A percentile compares a stretch with the other conserved stretches of the same genome.
Evolutionary conservation across 2,888 invertebrate genomes (phyloP).

Genomic region (Leptopilina myrica): DNA sequence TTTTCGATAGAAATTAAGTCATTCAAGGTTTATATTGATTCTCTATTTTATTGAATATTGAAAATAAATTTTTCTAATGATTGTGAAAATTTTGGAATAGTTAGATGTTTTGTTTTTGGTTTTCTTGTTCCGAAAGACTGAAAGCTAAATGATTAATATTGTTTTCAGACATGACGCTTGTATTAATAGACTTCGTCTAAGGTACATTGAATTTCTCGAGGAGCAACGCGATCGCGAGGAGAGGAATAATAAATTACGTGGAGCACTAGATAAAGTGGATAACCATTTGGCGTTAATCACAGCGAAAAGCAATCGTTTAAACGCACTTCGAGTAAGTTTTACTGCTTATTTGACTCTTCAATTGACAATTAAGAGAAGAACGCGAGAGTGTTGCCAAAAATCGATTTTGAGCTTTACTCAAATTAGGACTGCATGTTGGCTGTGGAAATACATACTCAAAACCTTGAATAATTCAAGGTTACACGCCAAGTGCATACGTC

Average conservation of each 20-base stretch:
- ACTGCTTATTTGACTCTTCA: background rate
- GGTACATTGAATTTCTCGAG: constrained; percentile 79
- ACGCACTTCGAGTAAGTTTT: constrained; percentile 78
- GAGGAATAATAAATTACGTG: constrained; percentile 80
- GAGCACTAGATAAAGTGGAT: constrained; percentile 80
- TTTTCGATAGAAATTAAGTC: background rate
- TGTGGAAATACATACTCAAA: constrained; percentile 10
- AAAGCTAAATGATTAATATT: constrained; percentile 4
- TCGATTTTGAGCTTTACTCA: constrained; percentile 24
- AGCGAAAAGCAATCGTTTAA: constrained; percentile 81
- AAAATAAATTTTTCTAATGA: too few relatives aligned
- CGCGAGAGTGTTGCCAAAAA: constrained; percentile 8
- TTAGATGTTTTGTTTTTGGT: too few relatives aligned
- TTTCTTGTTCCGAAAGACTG: too few relatives aligned
- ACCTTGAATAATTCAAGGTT: constrained; percentile 33
- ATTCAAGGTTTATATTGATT: constrained; percentile 22
- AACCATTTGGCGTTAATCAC: constrained; percentile 79
- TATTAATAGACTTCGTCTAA: constrained; percentile 74
- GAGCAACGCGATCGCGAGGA: constrained; percentile 80
- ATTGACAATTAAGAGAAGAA: constrained; percentile 6
- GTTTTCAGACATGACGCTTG: constrained; percentile 71
- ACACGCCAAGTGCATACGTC: constrained; percentile 23
- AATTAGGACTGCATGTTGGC: constrained; percentile 30
- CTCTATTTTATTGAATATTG: background rate
- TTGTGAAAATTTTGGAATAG: too few relatives aligned